These are phyloP conservation scores for Struthidea cinerea DNA, from an alignment of 2,113 vertebrate species.

Conservation along the genomic window DNA sequence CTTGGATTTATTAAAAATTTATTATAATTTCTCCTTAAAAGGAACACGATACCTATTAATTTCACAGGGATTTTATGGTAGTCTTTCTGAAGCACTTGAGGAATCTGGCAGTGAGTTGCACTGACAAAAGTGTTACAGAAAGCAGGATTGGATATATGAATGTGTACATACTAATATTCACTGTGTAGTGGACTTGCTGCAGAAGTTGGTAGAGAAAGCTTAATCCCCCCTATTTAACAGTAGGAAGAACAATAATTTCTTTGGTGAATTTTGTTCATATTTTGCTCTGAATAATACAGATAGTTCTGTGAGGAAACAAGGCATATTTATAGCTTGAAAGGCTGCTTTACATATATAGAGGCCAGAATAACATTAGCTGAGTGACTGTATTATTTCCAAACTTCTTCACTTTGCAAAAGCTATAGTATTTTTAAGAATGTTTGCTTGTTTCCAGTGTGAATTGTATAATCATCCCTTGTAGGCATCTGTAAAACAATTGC, in stretches of 20 bases:
- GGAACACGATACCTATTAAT: not conserved
- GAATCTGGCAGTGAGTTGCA: not conserved
- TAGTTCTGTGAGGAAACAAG: not conserved
- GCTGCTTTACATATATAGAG: not conserved
- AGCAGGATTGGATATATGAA: accelerated
- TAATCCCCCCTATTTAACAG: not conserved
- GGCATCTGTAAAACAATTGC: accelerated
- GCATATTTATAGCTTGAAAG: not conserved
- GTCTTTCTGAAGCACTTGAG: not conserved
- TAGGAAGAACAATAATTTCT: not conserved
- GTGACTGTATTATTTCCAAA: not conserved
- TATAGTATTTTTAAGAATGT: not conserved
- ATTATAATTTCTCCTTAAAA: not conserved
- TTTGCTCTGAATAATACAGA: not conserved
- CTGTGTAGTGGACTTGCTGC: not conserved
- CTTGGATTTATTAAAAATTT: not conserved
- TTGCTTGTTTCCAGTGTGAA: not conserved
- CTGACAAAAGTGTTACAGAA: not conserved
- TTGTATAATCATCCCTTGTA: not conserved
- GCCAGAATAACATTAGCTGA: not conserved
- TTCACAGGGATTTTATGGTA: not conserved
- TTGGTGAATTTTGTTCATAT: not conserved
- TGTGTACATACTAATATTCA: not conserved
- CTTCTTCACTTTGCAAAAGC: not conserved
- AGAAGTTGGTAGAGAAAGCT: not conserved